Evolutionary conservation across 2,888 invertebrate species (phyloP).

Genomic region (Falcaria lacertinaria): DNA sequence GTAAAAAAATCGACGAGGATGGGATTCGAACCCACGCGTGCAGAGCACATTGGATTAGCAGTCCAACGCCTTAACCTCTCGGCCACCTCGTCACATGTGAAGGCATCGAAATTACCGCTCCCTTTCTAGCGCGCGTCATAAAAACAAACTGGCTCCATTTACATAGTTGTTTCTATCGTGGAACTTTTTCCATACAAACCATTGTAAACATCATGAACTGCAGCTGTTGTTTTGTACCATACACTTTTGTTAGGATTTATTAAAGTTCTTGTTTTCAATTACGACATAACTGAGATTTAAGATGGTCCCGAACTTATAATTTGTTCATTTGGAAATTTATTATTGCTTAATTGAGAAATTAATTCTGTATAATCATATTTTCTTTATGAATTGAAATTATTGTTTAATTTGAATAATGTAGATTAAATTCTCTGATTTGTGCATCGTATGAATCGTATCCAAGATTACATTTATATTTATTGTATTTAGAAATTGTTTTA

Average conservation of each 20-base stretch:
- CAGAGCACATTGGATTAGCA: conserved; percentile 91
- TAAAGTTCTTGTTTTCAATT: conserved; percentile 26
- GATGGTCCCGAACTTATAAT: conserved; percentile 5
- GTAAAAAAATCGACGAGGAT: conserved; percentile 81
- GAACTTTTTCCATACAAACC: conserved; percentile 24
- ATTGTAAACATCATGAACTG: conserved; percentile 26
- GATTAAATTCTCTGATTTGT: too few relatives aligned
- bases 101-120: neutral
- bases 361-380: neutral
- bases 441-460: too few relatives aligned
- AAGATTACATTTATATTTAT: too few relatives aligned
- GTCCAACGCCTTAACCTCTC: conserved; percentile 82
- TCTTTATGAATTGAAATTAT: neutral
- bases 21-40: conserved; percentile 90
- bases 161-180: conserved; percentile 12
- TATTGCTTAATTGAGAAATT: neutral
- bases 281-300: conserved; percentile 16
- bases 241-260: conserved; percentile 21
- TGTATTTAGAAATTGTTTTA: too few relatives aligned
- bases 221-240: conserved; percentile 25
- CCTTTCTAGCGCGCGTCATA: neutral
- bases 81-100: conserved; percentile 71
- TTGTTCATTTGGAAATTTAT: neutral
- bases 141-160: conserved; percentile 9
- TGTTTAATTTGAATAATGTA: neutral